A percentile compares a stretch with the other conserved stretches of the same genome.
phyloP scores from a whole-genome alignment of 1,140 invertebrate genomes.

The Tigriopus japonicus region DNA sequence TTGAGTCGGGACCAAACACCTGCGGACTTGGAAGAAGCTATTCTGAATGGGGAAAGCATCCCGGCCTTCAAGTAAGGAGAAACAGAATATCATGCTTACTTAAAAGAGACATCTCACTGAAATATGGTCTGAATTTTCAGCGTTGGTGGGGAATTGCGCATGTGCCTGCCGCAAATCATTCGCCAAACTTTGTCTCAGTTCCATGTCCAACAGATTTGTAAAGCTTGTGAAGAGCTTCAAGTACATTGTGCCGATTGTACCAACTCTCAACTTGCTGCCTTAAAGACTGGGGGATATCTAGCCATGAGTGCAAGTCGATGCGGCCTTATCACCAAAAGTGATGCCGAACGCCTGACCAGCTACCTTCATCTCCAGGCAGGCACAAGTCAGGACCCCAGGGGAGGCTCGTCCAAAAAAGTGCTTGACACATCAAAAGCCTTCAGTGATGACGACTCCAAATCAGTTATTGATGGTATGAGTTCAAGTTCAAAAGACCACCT shows the following conservation, averaged over 20 bases:
- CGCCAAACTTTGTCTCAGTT: conserved; percentile 79
- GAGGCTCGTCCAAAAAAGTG: conserved; percentile 24
- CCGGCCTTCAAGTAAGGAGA: neutral
- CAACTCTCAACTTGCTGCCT: conserved; percentile 68
- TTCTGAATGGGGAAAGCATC: conserved; percentile 72
- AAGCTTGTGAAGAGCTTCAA: conserved; percentile 77
- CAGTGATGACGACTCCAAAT: neutral
- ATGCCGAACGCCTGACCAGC: conserved; percentile 80
- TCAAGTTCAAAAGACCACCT: conserved; percentile 29
- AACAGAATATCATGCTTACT: too few species aligned
- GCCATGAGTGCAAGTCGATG: conserved; percentile 54
- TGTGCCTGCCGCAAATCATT: conserved; percentile 85
- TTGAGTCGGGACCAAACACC: conserved; percentile 48
- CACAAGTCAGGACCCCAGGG: too few species aligned
- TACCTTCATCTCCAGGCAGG: conserved; percentile 32
- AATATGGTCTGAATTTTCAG: conserved; percentile 53
- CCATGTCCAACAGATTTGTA: conserved; percentile 71
- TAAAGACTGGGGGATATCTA: conserved; percentile 66
- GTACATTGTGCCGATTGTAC: conserved; percentile 88
- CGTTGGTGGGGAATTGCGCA: conserved; percentile 79
- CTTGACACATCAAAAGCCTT: neutral
- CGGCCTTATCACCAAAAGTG: conserved; percentile 89
- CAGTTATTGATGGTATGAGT: too few species aligned
- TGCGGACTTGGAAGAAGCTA: conserved; percentile 61
- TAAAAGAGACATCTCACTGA: too few species aligned